Evolutionary conservation across 2,888 invertebrate genomes (phyloP).

Genomic region (Andrena praecox): DNA sequence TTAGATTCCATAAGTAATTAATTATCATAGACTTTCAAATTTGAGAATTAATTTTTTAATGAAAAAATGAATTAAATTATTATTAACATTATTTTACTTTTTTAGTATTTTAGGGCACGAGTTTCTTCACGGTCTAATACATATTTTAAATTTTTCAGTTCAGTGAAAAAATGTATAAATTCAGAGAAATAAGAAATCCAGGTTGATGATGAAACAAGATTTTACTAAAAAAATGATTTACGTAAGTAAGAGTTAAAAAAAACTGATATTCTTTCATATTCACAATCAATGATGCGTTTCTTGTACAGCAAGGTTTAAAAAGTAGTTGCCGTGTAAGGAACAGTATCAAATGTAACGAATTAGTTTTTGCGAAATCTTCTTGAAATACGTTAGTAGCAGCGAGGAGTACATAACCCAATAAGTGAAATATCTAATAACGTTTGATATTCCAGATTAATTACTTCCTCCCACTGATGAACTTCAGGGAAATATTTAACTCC

Average conservation of each 20-base stretch:
- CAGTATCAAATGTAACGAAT: neutral
- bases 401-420: neutral
- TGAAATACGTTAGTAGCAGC: neutral
- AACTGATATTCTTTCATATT: neutral
- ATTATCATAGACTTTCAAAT: too few relatives aligned
- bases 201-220: constrained; percentile 35
- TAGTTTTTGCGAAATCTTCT: neutral
- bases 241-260: constrained; percentile 16
- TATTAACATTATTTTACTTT: neutral
- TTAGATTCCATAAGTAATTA: too few relatives aligned
- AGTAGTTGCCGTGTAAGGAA: neutral
- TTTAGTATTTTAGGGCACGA: neutral
- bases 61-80: neutral
- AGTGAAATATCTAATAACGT: constrained; percentile 17
- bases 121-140: neutral
- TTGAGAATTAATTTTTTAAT: too few relatives aligned
- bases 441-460: constrained; percentile 65
- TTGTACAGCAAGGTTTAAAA: neutral
- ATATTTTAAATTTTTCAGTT: constrained; percentile 54
- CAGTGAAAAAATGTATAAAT: constrained; percentile 53
- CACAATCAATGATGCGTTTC: neutral
- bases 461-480: constrained; percentile 51
- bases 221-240: constrained; percentile 11
- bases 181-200: constrained; percentile 51
- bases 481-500: constrained; percentile 49